Base-by-base conservation (phyloP, 2,797 vertebrate genomes). In the Salmo trutta region DNA sequence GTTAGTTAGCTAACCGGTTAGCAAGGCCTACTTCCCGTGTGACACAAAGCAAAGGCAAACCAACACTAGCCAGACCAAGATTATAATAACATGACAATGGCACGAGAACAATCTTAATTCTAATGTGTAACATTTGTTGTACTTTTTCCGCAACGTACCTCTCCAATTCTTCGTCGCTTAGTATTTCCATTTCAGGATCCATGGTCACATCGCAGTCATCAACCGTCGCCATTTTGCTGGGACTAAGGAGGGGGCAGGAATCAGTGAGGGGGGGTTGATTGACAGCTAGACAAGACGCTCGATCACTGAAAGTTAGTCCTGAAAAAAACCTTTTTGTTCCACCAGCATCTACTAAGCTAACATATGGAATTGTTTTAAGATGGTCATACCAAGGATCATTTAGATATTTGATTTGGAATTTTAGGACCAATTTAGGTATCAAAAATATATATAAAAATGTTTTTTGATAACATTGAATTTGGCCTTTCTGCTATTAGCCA, bases 141-240 rank as follows among this genome's bases (percentile, higher is more conserved):
- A 4, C 1, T 79, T 71, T 33, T 0, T 62, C 8, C 5, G 16
- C 21, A 65, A 31, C 66, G 7, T 91, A 96, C 95, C 95, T 94
- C 77, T 96, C 96, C 71, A 94, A 79, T 84, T 96, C 96, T 69
- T 95, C 96, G 81, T 94, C 93, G 79, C 93, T 94, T 69, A 92
- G 91, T 79, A 94, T 78, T 31, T 96, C 93, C 85, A 94, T 91
- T 88, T 95, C 95, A 85, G 94, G 93, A 89, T 96, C 96, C 95
- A 96, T 96, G 92, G 95, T 92, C 95, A 95, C 94, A 89, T 96
- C 78, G 90, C 95, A 77, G 89, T 91, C 96, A 90, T 92, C 94
- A 74, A 93, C 93, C 84, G 94, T 91, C 93, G 96, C 96, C 96
- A 98, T 98, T 96, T 98, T 97, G 94, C 93, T 93, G 86, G 91